Evolutionary conservation across 2,888 invertebrate genomes (phyloP).

Genomic region (Tetropium fuscum): DNA sequence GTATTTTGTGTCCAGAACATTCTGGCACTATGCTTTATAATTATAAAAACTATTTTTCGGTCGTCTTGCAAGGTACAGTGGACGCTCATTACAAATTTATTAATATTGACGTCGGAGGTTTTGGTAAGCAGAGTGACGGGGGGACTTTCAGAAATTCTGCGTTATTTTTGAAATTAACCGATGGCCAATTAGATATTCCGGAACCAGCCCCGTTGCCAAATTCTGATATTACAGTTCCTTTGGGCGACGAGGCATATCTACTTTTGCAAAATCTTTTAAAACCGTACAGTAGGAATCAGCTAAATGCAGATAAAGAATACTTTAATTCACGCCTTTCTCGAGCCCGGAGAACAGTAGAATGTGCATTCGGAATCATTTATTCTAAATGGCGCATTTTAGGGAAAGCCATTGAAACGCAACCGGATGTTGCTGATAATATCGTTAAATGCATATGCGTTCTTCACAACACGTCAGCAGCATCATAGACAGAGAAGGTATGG

Average conservation of each 20-base stretch:
- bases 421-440: slow-evolving; percentile 27
- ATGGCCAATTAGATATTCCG: slow-evolving; percentile 35
- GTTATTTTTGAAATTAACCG: slow-evolving; percentile 31
- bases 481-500: slow-evolving; percentile 25
- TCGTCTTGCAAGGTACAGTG: slow-evolving; percentile 41
- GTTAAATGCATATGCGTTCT: slow-evolving; percentile 29
- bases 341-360: slow-evolving; percentile 57
- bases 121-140: slow-evolving; percentile 50
- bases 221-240: slow-evolving; percentile 35
- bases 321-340: slow-evolving; percentile 41
- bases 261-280: slow-evolving; percentile 34
- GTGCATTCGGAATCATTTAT: slow-evolving; percentile 36
- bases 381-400: slow-evolving; percentile 38
- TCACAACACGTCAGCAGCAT: slow-evolving; percentile 18
- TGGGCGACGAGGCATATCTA: slow-evolving; percentile 44
- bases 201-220: slow-evolving; percentile 35
- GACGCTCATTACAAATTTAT: slow-evolving; percentile 47
- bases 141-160: slow-evolving; percentile 42
- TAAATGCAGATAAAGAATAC: slow-evolving; percentile 26
- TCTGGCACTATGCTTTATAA: slow-evolving; percentile 36
- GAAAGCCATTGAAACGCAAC: slow-evolving; percentile 28
- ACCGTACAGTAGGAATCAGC: slow-evolving; percentile 36
- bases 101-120: slow-evolving; percentile 48
- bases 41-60: slow-evolving; percentile 39
- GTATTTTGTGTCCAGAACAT: slow-evolving; percentile 24